These are phyloP conservation scores for Dicycla oo DNA, from an alignment of 2,888 invertebrate species.

Conservation along the genomic window DNA sequence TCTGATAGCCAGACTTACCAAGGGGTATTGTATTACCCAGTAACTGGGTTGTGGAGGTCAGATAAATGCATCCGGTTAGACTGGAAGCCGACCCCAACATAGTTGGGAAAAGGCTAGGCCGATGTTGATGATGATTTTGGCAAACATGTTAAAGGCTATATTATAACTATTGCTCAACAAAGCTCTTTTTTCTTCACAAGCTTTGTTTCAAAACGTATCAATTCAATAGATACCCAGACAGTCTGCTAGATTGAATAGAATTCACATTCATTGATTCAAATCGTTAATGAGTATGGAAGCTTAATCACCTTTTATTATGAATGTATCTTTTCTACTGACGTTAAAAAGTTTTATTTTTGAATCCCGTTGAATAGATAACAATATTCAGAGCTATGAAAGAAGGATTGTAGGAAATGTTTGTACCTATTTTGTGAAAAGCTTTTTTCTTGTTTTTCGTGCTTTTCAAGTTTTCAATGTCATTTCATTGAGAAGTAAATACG, in stretches of 20 bases:
- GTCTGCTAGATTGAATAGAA: constrained; percentile 41
- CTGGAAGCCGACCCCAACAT: no score
- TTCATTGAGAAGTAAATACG: neutral
- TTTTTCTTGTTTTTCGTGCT: neutral
- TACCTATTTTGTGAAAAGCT: neutral
- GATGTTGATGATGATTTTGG: no score
- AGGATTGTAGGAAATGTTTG: neutral
- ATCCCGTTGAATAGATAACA: no score
- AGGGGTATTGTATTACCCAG: no score
- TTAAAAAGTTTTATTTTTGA: neutral
- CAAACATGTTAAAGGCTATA: neutral
- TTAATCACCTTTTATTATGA: constrained; percentile 20
- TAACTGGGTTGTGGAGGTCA: no score
- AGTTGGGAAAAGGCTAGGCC: no score
- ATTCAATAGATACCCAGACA: constrained; percentile 10
- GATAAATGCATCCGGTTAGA: no score
- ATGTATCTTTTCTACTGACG: neutral
- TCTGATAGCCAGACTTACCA: no score
- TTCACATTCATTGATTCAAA: constrained; percentile 42
- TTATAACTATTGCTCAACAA: neutral
- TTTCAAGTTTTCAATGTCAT: neutral
- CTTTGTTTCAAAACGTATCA: constrained; percentile 5
- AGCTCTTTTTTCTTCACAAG: neutral
- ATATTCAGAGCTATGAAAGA: no score
- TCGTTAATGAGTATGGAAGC: constrained; percentile 43